Evolutionary conservation across 30 jellyfish, hydroid and myxozoan species (phyloP).

Genomic region (Calvadosia cruxmelitensis): DNA sequence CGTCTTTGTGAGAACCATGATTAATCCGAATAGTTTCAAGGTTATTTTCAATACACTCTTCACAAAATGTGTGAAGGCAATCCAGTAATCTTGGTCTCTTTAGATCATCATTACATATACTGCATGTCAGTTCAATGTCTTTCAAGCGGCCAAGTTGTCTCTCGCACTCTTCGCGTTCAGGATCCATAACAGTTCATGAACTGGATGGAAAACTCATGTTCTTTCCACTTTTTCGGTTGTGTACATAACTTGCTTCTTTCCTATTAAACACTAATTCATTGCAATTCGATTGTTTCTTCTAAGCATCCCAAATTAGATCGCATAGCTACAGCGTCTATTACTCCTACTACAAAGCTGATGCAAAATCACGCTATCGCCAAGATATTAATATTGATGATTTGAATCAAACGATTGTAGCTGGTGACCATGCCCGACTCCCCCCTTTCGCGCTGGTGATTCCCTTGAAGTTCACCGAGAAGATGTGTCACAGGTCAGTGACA

Average conservation of each 20-base stretch:
- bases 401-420: no score
- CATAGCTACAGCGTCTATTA: background rate
- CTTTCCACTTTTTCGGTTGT: background rate
- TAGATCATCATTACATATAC: constrained; percentile 37
- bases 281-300: background rate
- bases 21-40: constrained; percentile 9
- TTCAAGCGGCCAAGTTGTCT: constrained; percentile 18
- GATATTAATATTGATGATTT: background rate
- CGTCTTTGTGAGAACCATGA: constrained; percentile 6
- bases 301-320: background rate
- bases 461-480: no score
- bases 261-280: no score
- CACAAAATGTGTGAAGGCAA: constrained; percentile 84
- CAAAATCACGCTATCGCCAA: background rate
- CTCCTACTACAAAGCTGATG: background rate
- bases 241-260: background rate
- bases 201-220: no score
- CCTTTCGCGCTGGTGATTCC: no score
- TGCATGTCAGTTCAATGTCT: constrained; percentile 65
- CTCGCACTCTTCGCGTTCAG: background rate
- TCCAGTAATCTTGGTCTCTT: constrained; percentile 73
- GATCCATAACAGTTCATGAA: background rate
- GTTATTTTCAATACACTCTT: constrained; percentile 70
- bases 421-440: no score
- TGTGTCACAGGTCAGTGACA: no score